A percentile compares a stretch with the other conserved stretches of the same genome.
Conservation (phyloP, 2,797 vertebrate genomes). For the Margarornis squamiger region DNA sequence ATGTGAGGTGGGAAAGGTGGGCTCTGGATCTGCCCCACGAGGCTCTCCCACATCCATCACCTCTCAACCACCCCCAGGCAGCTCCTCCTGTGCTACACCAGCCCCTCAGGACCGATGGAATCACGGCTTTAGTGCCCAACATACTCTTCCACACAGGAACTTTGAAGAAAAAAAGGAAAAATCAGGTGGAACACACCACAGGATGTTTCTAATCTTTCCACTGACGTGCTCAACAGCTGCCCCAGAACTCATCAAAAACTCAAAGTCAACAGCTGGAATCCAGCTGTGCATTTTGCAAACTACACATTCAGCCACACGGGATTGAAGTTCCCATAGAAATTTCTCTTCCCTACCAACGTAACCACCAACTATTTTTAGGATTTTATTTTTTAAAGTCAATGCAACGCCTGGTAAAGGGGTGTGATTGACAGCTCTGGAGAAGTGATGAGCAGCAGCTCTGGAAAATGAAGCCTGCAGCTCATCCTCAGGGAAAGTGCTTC, state of each 20-base stretch:
- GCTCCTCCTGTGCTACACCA: not conserved
- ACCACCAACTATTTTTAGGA: constrained; percentile 42
- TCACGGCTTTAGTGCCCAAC: rapidly evolving
- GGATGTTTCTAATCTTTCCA: not conserved
- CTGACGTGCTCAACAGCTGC: not conserved
- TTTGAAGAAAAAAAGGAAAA: not conserved
- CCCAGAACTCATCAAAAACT: not conserved
- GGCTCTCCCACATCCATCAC: not conserved
- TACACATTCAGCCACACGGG: not conserved
- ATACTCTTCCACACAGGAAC: not conserved
- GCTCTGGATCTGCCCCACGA: not conserved
- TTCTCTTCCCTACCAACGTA: not conserved
- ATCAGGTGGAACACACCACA: not conserved
- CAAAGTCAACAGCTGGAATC: not conserved
- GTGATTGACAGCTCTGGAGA: constrained; percentile 31
- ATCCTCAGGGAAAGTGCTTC: not conserved
- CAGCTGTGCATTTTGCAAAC: not conserved
- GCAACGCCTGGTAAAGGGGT: not conserved
- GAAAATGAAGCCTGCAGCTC: not conserved
- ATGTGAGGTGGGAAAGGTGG: rapidly evolving
- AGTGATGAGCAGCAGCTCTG: constrained; percentile 14
- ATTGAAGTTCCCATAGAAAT: constrained; percentile 15
- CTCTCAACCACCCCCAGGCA: not conserved
- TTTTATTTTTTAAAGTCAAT: not conserved
- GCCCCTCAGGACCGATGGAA: not conserved